Evolutionary conservation across 2,113 vertebrate species (phyloP), one percentile per base, ranked within the genome.

Genomic region (Echinops telfairi): DNA sequence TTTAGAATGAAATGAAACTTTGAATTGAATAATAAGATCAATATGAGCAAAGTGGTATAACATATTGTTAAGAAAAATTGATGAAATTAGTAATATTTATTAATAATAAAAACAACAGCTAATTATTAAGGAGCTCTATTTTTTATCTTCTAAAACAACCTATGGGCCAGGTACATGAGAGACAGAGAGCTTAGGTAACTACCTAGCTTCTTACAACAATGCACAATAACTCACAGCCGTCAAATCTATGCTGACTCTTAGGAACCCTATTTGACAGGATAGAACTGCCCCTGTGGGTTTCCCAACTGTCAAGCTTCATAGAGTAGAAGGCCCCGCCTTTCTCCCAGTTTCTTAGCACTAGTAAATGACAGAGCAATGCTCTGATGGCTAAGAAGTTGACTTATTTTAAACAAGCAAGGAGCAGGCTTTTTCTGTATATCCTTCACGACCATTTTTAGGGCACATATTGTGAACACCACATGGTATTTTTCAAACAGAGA

Each of bases 361-460:
- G 31, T 20, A 81, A 92, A 86, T 7, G 10, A 23, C 29, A 16
- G 23, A 82, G 11, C 0, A 29, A 16, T 53, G 11, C 53, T 89
- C 9, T 62, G 78, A 75, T 20, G 43, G 22, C 17, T 76, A 4
- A 76, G 38, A 89, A 20, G n/a, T 43, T 58, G 73, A 71, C 43
- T 78, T 84, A 29, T 7, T n/a, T 7, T 53, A 88, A 53, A 53
- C 9, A 53, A 92, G 78, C 2, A 40, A 83, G 8, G 2, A 7
- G 64, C 66, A 64, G 17, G 62, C n/a, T 57, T 68, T 17, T 53
- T 64, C 22, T 76, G n/a, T 78, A 31, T 78, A 92, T 12, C 7
- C 31, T 43, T 82, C 27, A 25, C 92, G 43, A 86, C 16, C 9
- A 95, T 93, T 94, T 25, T 64, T 60, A 38, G 47, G 38, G 82